These are phyloP conservation scores for Centropristis striata DNA, from an alignment of 2,113 vertebrate genomes.

Conservation along the genomic window DNA sequence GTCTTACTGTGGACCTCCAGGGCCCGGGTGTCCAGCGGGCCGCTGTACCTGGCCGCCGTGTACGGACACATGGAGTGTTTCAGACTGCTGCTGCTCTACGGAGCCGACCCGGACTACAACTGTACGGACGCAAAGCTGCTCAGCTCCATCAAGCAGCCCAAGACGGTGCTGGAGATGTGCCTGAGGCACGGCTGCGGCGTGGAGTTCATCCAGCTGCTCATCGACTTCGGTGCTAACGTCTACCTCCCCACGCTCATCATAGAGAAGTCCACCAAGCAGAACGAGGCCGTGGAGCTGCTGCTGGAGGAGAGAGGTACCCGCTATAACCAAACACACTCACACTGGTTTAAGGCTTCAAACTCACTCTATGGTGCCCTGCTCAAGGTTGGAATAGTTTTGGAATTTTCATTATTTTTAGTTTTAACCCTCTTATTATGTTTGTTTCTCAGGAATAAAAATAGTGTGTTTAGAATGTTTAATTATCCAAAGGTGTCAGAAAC, in stretches of 20 bases:
- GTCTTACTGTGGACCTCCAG: conserved; percentile 89
- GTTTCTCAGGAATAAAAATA: no score
- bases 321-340: neutral
- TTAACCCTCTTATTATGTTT: no score
- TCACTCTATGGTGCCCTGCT: no score
- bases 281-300: conserved; percentile 89
- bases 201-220: conserved; percentile 90
- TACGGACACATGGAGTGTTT: conserved; percentile 96
- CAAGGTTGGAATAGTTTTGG: no score
- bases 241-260: conserved; percentile 88
- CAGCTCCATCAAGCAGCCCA: conserved; percentile 81
- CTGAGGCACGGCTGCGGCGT: conserved; percentile 84
- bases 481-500: no score
- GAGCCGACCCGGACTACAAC: conserved; percentile 89
- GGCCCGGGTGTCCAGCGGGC: conserved; percentile 88
- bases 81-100: conserved; percentile 89
- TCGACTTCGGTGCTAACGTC: conserved; percentile 95
- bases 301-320: conserved; percentile 90
- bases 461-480: no score
- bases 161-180: conserved; percentile 88
- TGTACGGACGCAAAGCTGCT: conserved; percentile 78
- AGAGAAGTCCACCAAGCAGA: conserved; percentile 78
- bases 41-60: conserved; percentile 91
- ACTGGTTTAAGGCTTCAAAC: no score
- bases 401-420: no score